These are phyloP conservation scores for Melipona bicolor DNA, from an alignment of 2,888 invertebrate species.

Conservation along the genomic window DNA sequence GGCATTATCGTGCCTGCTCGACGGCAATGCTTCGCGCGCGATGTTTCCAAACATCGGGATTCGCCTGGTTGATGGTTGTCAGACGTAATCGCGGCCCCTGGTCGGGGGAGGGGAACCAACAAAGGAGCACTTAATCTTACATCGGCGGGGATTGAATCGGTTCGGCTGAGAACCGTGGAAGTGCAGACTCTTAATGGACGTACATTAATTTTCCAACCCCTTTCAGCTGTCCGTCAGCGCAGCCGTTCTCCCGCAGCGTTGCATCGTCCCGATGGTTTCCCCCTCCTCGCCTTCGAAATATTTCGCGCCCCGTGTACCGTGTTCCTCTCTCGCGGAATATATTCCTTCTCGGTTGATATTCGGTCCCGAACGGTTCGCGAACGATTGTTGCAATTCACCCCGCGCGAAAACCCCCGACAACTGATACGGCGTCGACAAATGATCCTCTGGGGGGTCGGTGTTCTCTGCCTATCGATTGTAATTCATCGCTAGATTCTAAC, in stretches of 20 bases:
- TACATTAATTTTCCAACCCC: conserved; percentile 60
- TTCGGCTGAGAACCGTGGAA: conserved; percentile 39
- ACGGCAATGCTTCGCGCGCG: not conserved
- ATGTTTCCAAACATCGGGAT: conserved; percentile 27
- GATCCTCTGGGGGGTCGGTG: too few relatives aligned
- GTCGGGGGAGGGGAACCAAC: conserved; percentile 24
- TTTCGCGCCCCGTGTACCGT: not conserved
- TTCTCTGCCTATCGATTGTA: not conserved
- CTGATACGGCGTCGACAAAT: not conserved
- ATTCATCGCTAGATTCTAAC: not conserved
- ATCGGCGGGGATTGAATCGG: conserved; percentile 51
- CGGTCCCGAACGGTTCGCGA: too few relatives aligned
- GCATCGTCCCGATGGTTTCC: not conserved
- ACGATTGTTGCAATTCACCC: not conserved
- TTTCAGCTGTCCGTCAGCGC: conserved; percentile 58
- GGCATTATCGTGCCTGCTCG: not conserved
- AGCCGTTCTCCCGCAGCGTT: conserved; percentile 1
- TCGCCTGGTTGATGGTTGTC: conserved; percentile 19
- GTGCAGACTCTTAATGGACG: conserved; percentile 56
- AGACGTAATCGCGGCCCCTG: conserved; percentile 27
- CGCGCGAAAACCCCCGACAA: not conserved
- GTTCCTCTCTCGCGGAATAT: not conserved
- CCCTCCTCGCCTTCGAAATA: conserved; percentile 12
- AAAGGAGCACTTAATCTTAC: conserved; percentile 65
- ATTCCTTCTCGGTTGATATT: not conserved